These are phyloP conservation scores for Phrynosoma platyrhinos DNA, from an alignment of 2,113 vertebrate genomes.

Conservation along the genomic window DNA sequence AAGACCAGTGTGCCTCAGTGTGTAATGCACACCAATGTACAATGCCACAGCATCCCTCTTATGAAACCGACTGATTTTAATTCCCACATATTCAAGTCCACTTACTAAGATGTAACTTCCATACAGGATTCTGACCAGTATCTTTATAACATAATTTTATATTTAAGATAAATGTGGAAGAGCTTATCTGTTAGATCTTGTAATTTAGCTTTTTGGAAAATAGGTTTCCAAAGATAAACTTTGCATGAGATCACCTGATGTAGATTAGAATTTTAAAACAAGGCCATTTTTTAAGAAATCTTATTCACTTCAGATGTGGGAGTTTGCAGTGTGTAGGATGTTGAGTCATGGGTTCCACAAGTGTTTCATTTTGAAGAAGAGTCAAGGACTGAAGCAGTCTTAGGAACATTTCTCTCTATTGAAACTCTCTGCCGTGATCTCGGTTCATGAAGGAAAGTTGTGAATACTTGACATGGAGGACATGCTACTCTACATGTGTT, in stretches of 20 bases:
- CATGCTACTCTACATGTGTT: neutral
- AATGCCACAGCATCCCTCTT: no score
- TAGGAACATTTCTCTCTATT: neutral
- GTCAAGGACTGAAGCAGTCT: no score
- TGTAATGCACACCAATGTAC: no score
- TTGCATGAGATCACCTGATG: neutral
- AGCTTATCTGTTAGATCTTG: neutral
- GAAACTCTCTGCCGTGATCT: neutral
- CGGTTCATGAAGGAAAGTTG: neutral
- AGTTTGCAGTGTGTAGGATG: no score
- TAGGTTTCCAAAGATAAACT: neutral
- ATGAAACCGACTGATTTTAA: no score
- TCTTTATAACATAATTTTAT: neutral
- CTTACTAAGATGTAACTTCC: no score
- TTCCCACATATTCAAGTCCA: no score
- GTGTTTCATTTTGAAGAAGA: neutral
- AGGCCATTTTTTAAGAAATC: neutral
- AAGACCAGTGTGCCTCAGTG: no score
- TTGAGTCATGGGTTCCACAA: neutral
- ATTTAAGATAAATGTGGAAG: neutral
- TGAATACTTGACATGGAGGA: neutral
- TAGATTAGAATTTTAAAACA: neutral
- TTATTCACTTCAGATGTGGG: neutral
- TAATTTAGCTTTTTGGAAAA: neutral
- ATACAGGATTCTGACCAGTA: neutral